These are phyloP conservation scores for Polietes domitor DNA, from an alignment of 2,888 invertebrate genomes.

Conservation along the genomic window DNA sequence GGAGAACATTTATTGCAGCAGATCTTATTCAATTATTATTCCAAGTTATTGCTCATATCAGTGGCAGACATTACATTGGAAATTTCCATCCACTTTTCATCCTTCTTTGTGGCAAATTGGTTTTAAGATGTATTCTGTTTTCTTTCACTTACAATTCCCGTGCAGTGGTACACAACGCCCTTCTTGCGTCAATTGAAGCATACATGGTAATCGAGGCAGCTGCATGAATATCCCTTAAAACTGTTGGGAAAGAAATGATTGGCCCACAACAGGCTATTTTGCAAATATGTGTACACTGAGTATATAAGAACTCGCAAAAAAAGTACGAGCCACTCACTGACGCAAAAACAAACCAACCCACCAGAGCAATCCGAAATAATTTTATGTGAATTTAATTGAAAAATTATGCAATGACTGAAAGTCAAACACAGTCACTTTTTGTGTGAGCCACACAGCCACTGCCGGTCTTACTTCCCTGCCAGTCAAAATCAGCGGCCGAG, in stretches of 20 bases:
- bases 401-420: conserved; percentile 10
- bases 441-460: background rate
- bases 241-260: background rate
- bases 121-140: too few relatives aligned
- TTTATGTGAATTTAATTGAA: conserved; percentile 12
- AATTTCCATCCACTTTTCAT: too few relatives aligned
- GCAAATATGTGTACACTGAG: background rate
- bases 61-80: too few relatives aligned
- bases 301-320: background rate
- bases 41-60: too few relatives aligned
- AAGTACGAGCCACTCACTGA: background rate
- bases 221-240: background rate
- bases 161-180: too few relatives aligned
- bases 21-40: too few relatives aligned
- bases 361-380: background rate
- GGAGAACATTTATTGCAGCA: too few relatives aligned
- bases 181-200: background rate
- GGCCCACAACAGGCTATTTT: background rate
- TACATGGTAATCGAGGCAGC: background rate
- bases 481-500: background rate
- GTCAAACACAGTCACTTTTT: background rate
- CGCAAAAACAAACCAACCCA: background rate
- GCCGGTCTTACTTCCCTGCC: too few relatives aligned
- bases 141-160: too few relatives aligned
- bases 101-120: too few relatives aligned